phyloP scores from a whole-genome alignment of 2,888 invertebrate species.

The Nysson spinosus region DNA sequence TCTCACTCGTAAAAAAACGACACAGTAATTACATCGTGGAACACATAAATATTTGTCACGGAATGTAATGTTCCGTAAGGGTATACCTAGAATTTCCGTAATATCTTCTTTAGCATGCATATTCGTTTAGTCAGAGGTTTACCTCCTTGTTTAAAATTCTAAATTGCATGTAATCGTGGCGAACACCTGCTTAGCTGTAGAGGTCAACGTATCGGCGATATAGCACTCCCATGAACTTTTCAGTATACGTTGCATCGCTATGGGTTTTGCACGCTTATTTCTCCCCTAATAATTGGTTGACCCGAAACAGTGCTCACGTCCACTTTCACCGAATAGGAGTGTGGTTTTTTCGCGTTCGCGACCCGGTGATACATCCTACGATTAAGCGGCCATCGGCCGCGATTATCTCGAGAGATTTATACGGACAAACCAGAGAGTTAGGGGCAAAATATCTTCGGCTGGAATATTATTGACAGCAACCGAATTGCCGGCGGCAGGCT shows the following conservation, averaged over 20 bases:
- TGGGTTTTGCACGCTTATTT: not conserved
- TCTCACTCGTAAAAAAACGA: too few relatives aligned
- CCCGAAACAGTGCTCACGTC: not conserved
- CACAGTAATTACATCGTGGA: too few relatives aligned
- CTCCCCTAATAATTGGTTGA: constrained; percentile 29
- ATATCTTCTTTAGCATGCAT: too few relatives aligned
- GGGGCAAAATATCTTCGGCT: constrained; percentile 35
- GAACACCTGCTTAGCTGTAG: constrained; percentile 37
- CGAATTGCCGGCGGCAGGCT: constrained; percentile 65
- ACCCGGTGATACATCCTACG: constrained; percentile 61
- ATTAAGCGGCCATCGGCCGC: constrained; percentile 68
- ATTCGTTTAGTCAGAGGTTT: too few relatives aligned
- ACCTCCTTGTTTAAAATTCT: constrained; percentile 45
- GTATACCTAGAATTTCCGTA: too few relatives aligned
- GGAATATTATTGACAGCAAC: constrained; percentile 61
- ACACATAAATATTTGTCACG: too few relatives aligned
- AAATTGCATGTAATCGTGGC: constrained; percentile 29
- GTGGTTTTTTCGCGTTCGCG: constrained; percentile 26
- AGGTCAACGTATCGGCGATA: constrained; percentile 34
- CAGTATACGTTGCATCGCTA: not conserved
- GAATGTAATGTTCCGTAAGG: too few relatives aligned
- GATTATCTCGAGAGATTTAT: constrained; percentile 72
- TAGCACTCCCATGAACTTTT: constrained; percentile 30
- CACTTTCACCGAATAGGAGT: constrained; percentile 14
- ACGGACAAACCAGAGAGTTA: constrained; percentile 17